A percentile compares a stretch with the other conserved stretches of the same genome.
phyloP scores from a whole-genome alignment of 2,888 invertebrate species.

The Athetis lepigone region DNA sequence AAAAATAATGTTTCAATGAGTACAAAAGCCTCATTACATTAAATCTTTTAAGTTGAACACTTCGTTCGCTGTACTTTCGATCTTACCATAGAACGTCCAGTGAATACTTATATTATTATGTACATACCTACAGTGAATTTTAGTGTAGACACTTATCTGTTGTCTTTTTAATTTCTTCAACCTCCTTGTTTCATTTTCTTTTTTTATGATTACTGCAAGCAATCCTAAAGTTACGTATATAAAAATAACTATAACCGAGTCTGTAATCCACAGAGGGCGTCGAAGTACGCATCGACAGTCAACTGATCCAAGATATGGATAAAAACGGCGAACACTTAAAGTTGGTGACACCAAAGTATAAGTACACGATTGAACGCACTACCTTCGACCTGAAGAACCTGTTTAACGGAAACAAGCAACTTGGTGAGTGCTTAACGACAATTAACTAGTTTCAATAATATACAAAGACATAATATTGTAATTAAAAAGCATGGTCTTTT shows the following conservation, averaged over 20 bases:
- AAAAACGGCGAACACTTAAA: slow-evolving; percentile 78
- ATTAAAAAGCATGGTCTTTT: no score
- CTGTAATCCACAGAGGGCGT: slow-evolving; percentile 73
- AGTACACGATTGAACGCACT: slow-evolving; percentile 83
- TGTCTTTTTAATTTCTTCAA: not conserved
- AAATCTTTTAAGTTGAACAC: no score
- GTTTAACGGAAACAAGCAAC: slow-evolving; percentile 86
- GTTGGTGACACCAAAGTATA: slow-evolving; percentile 78
- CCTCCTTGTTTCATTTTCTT: no score
- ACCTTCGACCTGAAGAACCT: slow-evolving; percentile 84
- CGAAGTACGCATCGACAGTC: slow-evolving; percentile 78
- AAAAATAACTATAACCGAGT: not conserved
- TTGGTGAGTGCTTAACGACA: slow-evolving; percentile 74
- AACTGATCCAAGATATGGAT: slow-evolving; percentile 75
- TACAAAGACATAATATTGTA: not conserved
- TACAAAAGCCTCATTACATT: no score
- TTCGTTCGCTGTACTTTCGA: no score
- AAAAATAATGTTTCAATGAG: no score
- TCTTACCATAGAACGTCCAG: not conserved
- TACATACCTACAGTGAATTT: no score
- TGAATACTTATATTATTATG: no score
- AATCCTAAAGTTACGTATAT: no score
- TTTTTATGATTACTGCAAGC: not conserved
- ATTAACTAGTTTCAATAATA: slow-evolving; percentile 3
- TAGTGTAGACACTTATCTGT: not conserved